Conservation (phyloP, 1,140 invertebrate species). For the Apis cerana region DNA sequence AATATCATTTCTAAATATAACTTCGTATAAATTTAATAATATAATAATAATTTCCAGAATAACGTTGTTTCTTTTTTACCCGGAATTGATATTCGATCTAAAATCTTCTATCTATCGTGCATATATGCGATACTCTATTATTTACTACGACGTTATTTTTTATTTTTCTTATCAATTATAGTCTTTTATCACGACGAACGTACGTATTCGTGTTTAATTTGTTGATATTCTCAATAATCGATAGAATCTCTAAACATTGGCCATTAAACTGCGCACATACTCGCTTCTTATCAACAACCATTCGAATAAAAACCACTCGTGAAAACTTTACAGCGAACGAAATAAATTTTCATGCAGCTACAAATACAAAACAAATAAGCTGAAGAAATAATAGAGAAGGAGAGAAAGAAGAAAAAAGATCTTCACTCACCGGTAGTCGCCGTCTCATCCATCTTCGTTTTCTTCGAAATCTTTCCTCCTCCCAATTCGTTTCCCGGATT, state of each 20-base stretch:
- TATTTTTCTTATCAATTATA: constrained; percentile 16
- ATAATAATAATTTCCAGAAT: no score
- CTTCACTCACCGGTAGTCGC: constrained; percentile 41
- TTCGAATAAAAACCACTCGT: not conserved
- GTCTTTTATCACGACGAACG: not conserved
- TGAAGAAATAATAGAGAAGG: not conserved
- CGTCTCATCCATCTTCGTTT: not conserved
- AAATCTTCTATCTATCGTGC: not conserved
- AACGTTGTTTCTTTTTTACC: not conserved
- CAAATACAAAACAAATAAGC: no score
- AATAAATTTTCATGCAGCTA: not conserved
- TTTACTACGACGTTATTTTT: constrained; percentile 4
- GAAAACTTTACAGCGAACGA: no score
- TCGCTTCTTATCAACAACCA: not conserved
- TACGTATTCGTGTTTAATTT: not conserved
- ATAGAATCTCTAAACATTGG: not conserved
- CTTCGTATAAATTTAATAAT: no score
- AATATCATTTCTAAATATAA: no score
- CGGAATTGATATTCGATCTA: not conserved
- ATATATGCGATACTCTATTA: not conserved
- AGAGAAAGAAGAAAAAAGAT: constrained; percentile 1
- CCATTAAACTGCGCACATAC: not conserved
- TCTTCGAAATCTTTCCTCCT: not conserved
- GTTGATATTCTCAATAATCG: constrained; percentile 8
- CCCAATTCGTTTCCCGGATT: not conserved